Base-by-base conservation (phyloP, 2,113 vertebrate genomes). In the Myotis brandtii region DNA sequence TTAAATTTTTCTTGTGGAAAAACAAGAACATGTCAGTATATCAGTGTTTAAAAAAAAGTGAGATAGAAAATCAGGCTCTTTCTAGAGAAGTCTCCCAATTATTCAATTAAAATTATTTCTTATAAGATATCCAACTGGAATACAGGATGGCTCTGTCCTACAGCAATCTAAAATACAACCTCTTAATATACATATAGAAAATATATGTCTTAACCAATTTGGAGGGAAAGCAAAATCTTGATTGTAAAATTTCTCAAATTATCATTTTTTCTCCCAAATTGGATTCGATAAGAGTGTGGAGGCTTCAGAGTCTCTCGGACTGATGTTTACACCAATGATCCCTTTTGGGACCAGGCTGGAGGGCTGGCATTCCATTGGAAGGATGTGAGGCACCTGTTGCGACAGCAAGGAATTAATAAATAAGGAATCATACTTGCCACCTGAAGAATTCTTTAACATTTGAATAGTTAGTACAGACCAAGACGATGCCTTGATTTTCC, bases 51-150 rank as follows among this genome's bases (percentile, higher is more conserved):
- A 87, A 94, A 94, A 87, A 92, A 46, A 52, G 59, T 32, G 12
- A 50, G 4, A 75, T 6, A 82, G 27, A 81, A 88, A 92, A 34
- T 54, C 34, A 87, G 64, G 64, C 6, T 84, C 23, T 84, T 90
- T 73, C 67, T 86, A 79, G 34, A 37, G 30, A 81, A 82, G 56
- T 56, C 32, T 93, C 88, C 50, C 6, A 64, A 37, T 34, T 92
- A 32, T 73, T 70, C 11, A 89, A 90, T 43, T 89, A 27, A 56
- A 54, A 64, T 64, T 81, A 75, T 66, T 88, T 95, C 91, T 89
- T 81, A 20, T 83, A 43, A 85, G 80, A 91, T 86, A 93, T 89
- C 25, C 43, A 84, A 70, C 14, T 69, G 27, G 52, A 91, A 64
- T 59, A 86, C 6, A 93, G 34, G 43, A 92, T 62, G 40, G 34